These are phyloP conservation scores for Vireo altiloquus DNA, from an alignment of 2,113 vertebrate genomes.

Conservation along the genomic window DNA sequence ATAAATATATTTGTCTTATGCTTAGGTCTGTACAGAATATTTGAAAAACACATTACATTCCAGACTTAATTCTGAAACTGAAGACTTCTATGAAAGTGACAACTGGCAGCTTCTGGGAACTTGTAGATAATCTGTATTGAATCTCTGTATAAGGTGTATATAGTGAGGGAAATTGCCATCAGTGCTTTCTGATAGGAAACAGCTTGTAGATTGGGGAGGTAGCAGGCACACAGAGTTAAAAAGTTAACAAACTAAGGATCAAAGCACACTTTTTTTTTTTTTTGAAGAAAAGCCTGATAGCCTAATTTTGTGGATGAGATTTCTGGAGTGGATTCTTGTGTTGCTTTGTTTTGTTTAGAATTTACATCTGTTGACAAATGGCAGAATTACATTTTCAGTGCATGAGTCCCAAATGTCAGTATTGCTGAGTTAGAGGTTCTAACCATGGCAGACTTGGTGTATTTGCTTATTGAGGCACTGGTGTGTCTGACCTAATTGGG, in stretches of 20 bases:
- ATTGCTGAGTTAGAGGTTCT: neutral
- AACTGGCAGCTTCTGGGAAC: neutral
- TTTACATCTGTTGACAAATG: neutral
- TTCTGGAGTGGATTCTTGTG: neutral
- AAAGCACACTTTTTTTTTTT: neutral
- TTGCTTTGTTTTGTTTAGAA: neutral
- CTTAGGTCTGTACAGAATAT: neutral
- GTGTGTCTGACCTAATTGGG: slow-evolving; percentile 1
- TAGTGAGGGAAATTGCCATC: neutral
- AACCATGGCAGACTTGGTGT: neutral
- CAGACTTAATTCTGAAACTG: neutral
- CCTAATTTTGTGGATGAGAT: neutral
- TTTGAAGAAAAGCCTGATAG: neutral
- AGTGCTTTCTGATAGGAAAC: neutral
- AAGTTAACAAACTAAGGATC: neutral
- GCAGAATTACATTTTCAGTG: neutral
- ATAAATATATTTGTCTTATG: neutral
- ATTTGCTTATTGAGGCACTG: neutral
- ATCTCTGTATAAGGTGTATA: neutral
- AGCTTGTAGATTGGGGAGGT: neutral
- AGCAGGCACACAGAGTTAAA: neutral
- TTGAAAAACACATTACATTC: neutral
- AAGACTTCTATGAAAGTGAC: neutral
- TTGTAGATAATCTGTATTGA: neutral
- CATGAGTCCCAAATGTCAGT: neutral